A percentile compares a stretch with the other conserved stretches of the same genome.
Conservation (phyloP, 2,797 vertebrate genomes). For the Propithecus perrieri region DNA sequence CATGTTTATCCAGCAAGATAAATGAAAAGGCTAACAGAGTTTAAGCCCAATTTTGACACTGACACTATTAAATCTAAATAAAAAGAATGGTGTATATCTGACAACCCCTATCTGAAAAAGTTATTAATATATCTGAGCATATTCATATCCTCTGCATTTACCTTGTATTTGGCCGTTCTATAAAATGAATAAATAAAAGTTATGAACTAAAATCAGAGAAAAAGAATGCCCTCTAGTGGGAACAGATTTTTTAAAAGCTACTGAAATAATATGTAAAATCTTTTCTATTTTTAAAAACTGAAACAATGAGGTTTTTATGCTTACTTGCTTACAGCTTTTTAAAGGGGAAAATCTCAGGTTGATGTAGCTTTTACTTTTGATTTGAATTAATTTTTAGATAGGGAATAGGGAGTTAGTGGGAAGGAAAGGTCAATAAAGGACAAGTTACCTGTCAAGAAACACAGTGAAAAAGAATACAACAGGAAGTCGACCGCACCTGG, state of each 20-base stretch:
- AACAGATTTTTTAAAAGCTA: background rate
- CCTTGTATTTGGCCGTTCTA: background rate
- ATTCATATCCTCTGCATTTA: background rate
- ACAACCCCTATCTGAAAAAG: background rate
- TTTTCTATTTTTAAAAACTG: background rate
- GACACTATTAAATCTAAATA: background rate
- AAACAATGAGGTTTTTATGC: background rate
- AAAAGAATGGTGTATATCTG: background rate
- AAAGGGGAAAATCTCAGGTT: background rate
- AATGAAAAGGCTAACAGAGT: background rate
- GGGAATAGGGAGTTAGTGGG: background rate
- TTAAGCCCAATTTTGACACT: background rate
- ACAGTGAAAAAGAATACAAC: background rate
- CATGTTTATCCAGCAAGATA: background rate
- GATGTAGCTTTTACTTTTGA: background rate
- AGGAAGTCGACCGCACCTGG: background rate
- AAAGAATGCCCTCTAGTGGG: slow-evolving; percentile 42
- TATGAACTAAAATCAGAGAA: slow-evolving; percentile 27
- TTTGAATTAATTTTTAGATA: background rate
- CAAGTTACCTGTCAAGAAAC: background rate
- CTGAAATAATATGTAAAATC: background rate
- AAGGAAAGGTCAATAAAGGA: background rate
- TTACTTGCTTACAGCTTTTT: background rate
- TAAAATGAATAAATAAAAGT: background rate
- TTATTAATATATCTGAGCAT: background rate